Base-by-base conservation (phyloP, 1,140 invertebrate species). In the Drosophila ironensis region DNA sequence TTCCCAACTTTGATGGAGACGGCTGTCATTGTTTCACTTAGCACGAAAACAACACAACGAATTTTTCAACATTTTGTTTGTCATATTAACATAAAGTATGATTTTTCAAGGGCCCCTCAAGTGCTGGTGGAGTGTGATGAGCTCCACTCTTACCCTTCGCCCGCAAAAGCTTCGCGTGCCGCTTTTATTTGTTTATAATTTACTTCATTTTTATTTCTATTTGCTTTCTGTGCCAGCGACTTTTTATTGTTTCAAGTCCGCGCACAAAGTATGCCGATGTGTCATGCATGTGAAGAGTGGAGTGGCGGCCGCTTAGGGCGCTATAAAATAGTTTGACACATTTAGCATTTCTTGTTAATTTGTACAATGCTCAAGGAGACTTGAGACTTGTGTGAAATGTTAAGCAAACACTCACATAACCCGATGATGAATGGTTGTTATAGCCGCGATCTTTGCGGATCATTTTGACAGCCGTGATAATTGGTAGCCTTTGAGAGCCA, bases 31-130 rank as follows among this genome's bases (percentile, higher is more conserved):
- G 46, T 67, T 33, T 37, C 27, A 19, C 17, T n/a, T 11, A 12
- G 1, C 2, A 33, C 11, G 30, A 37, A 11, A 57, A 47, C 37
- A 44, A 16, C 3, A 11, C 24, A 11, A 33, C 24, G 64, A 48
- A 24, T 56, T 64, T 56, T 72, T 44, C 47, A 66, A 57, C 70
- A 73, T 66, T 72, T 72, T 66, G 59, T 72, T 73, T 73, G 70
- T 73, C 69, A 66, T 72, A 66, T 72, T 66, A 66, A 66, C 67
- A 71, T 61, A 72, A 51, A 72, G 68, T 72, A 56, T 72, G 69
- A 72, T 66, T 73, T 72, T 72, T 73, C 51, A 54, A 73, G 70
- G 63, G 70, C 37, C 59, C 45, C 33, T 42, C 45, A 45, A 66
- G 68, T 72, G 44, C 44, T 37, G 30, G 6, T 16, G 33, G n/a